Base-by-base conservation (phyloP, 2,113 vertebrate species). In the Oncorhynchus mykiss region DNA sequence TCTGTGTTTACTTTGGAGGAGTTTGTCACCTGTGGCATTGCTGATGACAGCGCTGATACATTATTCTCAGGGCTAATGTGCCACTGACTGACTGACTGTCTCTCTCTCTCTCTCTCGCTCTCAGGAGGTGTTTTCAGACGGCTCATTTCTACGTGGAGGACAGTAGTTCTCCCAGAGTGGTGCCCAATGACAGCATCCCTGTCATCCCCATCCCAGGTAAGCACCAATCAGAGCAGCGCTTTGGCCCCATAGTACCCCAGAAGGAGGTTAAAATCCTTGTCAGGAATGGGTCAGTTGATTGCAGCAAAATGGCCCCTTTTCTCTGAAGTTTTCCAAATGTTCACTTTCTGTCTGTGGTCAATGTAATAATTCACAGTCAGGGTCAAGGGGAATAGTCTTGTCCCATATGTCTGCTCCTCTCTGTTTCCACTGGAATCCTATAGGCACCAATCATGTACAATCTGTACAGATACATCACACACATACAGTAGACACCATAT, bases 71-170 rank as follows among this genome's bases (percentile, higher is more conserved):
- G 12, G 8, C n/a, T 67, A 24, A 67, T 65, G 31, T 54, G 48
- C 45, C 29, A 22, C 13, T 27, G 27, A 48, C 49, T 59, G 39
- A 25, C 22, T 16, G 39, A 24, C 22, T 16, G 25, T 34, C 22
- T 16, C 57, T 34, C 22, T 16, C 57, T 34, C 57, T 24, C 22
- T 71, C 31, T 57, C 73, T 80, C 83, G 72, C 67, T 86, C 24
- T 80, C 94, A 99, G 97, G 89, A 97, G 96, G 90, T 99, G 96
- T 94, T 99, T 98, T 84, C 97, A 98, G 89, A 96, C 96, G 25
- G 96, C 96, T 69, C 96, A 98, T 90, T 96, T 98, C 90, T 96
- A 97, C 66, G 96, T 97, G 86, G 97, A 99, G 73, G 96, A 98
- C 91, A 97, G 95, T 92, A 93, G 76, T 72, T 97, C 96, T 2